phyloP scores from a whole-genome alignment of 2,888 invertebrate species.

The Nomada ruficornis region DNA sequence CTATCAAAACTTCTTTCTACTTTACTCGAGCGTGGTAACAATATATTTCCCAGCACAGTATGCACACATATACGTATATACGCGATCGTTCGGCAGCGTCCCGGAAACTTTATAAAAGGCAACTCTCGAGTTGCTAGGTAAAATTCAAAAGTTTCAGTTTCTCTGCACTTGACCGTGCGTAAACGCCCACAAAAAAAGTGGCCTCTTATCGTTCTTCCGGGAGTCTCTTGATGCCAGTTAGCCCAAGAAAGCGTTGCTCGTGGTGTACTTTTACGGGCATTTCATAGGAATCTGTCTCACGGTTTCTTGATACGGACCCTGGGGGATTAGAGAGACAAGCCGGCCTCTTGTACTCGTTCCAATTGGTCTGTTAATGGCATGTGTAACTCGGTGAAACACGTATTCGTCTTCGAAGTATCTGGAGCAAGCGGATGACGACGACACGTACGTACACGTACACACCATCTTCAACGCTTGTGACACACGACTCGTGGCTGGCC shows the following conservation, averaged over 20 bases:
- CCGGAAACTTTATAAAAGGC: background rate
- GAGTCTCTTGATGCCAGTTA: conserved; percentile 27
- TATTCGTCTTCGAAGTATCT: conserved; percentile 56
- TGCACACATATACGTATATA: background rate
- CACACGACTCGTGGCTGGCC: conserved; percentile 2
- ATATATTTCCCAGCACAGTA: background rate
- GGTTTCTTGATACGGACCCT: conserved; percentile 35
- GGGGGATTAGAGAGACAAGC: conserved; percentile 46
- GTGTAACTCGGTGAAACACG: conserved; percentile 57
- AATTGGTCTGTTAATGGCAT: conserved; percentile 67
- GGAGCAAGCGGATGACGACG: conserved; percentile 41
- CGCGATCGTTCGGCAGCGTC: background rate
- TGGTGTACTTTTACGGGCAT: conserved; percentile 27
- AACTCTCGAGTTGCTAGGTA: background rate
- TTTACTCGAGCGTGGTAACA: background rate
- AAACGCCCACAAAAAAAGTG: conserved; percentile 22
- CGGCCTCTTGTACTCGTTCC: conserved; percentile 55
- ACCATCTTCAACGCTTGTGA: conserved; percentile 23
- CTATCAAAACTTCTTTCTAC: conserved; percentile 6
- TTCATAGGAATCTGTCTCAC: conserved; percentile 55
- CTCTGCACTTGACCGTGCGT: background rate
- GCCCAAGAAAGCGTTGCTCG: conserved; percentile 26
- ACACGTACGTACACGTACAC: background rate
- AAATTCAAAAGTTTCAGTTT: conserved; percentile 32
- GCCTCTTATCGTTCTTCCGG: conserved; percentile 34